Percentiles rank a stretch among this genome's conserved stretches.
phyloP scores from a whole-genome alignment of 1,140 invertebrate species.

The Chironomus tepperi region DNA sequence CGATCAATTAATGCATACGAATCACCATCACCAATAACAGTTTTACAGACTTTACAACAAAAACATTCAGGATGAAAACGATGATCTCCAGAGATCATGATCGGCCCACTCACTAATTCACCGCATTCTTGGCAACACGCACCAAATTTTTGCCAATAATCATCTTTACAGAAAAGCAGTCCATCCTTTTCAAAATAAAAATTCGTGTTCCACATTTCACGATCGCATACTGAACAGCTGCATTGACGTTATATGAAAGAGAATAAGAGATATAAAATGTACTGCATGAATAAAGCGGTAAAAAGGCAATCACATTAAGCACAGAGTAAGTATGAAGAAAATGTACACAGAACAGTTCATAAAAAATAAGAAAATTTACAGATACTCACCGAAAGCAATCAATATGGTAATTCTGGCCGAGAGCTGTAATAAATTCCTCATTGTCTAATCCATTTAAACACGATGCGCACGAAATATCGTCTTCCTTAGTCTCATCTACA shows the following conservation, averaged over 20 bases:
- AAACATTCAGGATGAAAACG: slow-evolving; percentile 95
- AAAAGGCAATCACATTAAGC: too few relatives aligned
- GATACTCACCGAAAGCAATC: slow-evolving; percentile 69
- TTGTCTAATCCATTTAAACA: slow-evolving; percentile 65
- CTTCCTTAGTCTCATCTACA: slow-evolving; percentile 28
- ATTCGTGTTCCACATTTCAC: slow-evolving; percentile 54
- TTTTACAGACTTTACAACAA: slow-evolving; percentile 69
- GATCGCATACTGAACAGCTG: slow-evolving; percentile 82
- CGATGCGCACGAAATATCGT: slow-evolving; percentile 48
- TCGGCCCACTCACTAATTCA: slow-evolving; percentile 80
- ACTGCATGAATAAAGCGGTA: background rate
- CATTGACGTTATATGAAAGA: background rate
- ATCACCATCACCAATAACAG: slow-evolving; percentile 84
- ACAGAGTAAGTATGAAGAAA: too few relatives aligned
- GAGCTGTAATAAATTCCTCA: slow-evolving; percentile 66
- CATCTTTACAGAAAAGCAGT: slow-evolving; percentile 76
- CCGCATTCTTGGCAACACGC: slow-evolving; percentile 81
- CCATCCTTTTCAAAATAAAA: slow-evolving; percentile 94
- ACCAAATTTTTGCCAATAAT: slow-evolving; percentile 83
- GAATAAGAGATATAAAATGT: slow-evolving; percentile 16
- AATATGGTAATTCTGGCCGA: slow-evolving; percentile 76
- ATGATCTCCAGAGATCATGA: slow-evolving; percentile 89
- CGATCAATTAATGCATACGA: slow-evolving; percentile 83
- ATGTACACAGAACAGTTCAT: too few relatives aligned
- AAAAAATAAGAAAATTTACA: too few relatives aligned